These are phyloP conservation scores for Thysanoteuthis rhombus DNA, from an alignment of 2,888 invertebrate genomes.

Conservation along the genomic window DNA sequence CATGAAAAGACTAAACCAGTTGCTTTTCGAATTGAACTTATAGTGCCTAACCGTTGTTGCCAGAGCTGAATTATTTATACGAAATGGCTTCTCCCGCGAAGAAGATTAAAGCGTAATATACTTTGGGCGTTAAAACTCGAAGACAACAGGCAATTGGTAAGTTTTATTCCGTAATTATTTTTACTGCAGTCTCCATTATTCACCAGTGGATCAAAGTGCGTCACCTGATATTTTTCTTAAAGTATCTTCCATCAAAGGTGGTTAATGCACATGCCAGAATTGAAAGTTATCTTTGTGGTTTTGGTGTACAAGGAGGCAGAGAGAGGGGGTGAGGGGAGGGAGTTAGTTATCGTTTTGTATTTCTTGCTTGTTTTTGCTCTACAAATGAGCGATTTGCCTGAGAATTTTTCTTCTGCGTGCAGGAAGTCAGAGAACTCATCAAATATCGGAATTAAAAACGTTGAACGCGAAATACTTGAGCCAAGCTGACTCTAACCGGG, in stretches of 20 bases:
- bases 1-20: neutral
- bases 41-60: neutral
- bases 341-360: neutral
- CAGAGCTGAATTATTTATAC: neutral
- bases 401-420: neutral
- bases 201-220: neutral
- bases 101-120: neutral
- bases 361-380: neutral
- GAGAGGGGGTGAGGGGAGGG: too few species aligned
- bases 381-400: neutral
- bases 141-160: neutral
- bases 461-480: neutral
- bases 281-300: neutral
- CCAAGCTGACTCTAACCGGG: neutral
- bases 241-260: neutral
- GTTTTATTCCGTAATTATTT: neutral
- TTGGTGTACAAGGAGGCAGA: neutral
- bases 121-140: neutral
- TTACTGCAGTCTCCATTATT: neutral
- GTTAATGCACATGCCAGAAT: neutral
- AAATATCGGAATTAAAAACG: neutral
- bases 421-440: neutral
- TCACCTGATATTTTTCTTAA: neutral
- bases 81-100: neutral
- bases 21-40: neutral